phyloP scores from a whole-genome alignment of 2,113 vertebrate species.

The Spea bombifrons region DNA sequence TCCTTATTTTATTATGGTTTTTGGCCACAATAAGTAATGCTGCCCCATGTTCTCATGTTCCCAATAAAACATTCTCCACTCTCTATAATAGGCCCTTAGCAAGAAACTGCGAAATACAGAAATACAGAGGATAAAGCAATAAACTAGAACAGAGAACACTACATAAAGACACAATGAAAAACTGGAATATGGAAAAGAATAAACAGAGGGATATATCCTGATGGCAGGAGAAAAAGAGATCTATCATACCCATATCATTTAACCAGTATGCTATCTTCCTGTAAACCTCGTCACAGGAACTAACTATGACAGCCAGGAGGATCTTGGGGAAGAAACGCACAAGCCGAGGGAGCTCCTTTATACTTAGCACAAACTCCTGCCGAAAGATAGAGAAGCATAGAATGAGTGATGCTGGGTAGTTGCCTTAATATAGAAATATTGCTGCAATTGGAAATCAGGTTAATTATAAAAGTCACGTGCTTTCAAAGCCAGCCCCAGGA shows the following conservation, averaged over 20 bases:
- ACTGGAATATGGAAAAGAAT: not conserved
- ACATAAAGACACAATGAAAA: too few species aligned
- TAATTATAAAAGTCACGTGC: too few species aligned
- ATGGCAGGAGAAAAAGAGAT: not conserved
- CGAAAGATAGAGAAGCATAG: constrained; percentile 42
- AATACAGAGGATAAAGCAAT: not conserved
- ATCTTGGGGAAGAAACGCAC: constrained; percentile 91
- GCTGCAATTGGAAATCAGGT: too few species aligned
- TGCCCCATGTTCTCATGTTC: too few species aligned
- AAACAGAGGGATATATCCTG: too few species aligned
- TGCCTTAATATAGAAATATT: too few species aligned
- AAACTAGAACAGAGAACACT: not conserved
- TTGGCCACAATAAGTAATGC: too few species aligned
- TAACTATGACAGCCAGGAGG: constrained; percentile 88
- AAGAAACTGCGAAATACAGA: not conserved
- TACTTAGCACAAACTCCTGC: constrained; percentile 88
- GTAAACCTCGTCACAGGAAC: constrained; percentile 88
- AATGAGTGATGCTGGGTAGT: not conserved
- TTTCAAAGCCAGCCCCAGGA: too few species aligned
- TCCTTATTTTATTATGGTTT: too few species aligned
- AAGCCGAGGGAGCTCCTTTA: constrained; percentile 86
- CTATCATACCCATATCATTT: constrained; percentile 87
- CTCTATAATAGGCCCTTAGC: too few species aligned
- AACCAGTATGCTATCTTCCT: constrained; percentile 94
- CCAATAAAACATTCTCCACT: too few species aligned